Evolutionary conservation across 2,888 invertebrate species (phyloP).

Genomic region (Brenthis daphne): DNA sequence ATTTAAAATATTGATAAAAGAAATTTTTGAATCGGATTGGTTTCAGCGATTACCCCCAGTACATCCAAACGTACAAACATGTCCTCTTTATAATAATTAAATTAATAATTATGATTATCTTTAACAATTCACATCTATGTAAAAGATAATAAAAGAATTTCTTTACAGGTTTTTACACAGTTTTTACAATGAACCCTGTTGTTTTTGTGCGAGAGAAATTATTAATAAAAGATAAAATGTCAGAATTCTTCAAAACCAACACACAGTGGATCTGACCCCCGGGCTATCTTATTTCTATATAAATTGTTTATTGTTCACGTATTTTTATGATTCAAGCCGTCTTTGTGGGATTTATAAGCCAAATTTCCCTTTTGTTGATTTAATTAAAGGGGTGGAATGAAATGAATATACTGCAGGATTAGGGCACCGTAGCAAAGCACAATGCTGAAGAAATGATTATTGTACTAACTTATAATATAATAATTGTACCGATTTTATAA

Average conservation of each 20-base stretch:
- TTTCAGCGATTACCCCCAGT: no score
- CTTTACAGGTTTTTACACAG: no score
- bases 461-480: neutral
- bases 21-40: no score
- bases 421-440: constrained; percentile 4
- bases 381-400: constrained; percentile 19
- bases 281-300: constrained; percentile 7
- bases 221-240: neutral
- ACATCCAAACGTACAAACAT: no score
- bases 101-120: no score
- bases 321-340: constrained; percentile 18
- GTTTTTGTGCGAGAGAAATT: no score
- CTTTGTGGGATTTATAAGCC: constrained; percentile 11
- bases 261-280: neutral
- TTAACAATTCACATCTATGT: no score
- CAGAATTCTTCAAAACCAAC: neutral
- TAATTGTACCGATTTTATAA: neutral
- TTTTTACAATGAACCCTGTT: no score
- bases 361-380: constrained; percentile 19
- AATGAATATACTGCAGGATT: constrained; percentile 9
- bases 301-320: constrained; percentile 12
- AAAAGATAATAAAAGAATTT: no score
- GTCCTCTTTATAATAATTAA: no score
- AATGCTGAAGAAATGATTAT: neutral
- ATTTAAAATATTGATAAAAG: no score